Conservation (phyloP, 2,113 vertebrate genomes). For the Phasianus colchicus region DNA sequence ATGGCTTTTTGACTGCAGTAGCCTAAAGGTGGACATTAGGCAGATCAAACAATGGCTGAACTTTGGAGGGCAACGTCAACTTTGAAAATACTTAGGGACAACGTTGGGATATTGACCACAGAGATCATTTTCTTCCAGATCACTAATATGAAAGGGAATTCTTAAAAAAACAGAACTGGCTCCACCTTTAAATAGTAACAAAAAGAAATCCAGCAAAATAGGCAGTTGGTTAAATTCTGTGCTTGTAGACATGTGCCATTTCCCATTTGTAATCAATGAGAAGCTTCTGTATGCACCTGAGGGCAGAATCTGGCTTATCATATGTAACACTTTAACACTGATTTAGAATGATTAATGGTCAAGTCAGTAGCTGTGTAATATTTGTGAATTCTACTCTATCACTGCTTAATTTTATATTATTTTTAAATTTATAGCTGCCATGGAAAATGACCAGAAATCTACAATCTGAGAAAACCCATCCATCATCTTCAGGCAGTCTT, state of each 20-base stretch:
- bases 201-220: background rate
- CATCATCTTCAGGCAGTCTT: slow-evolving; percentile 78
- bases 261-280: slow-evolving; percentile 19
- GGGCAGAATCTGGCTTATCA: slow-evolving; percentile 42
- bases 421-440: slow-evolving; percentile 81
- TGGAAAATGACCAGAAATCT: slow-evolving; percentile 89
- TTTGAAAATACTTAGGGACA: background rate
- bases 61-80: background rate
- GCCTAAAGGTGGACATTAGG: background rate
- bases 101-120: background rate
- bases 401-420: slow-evolving; percentile 50
- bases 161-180: background rate
- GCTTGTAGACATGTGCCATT: background rate
- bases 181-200: background rate
- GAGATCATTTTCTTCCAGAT: background rate
- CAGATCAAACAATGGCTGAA: background rate
- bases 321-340: slow-evolving; percentile 29
- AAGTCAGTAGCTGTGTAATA: slow-evolving; percentile 24
- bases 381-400: slow-evolving; percentile 44
- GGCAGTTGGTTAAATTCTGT: slow-evolving; percentile 7
- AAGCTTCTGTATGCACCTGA: background rate
- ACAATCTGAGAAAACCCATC: slow-evolving; percentile 84
- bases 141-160: background rate
- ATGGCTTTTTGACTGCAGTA: background rate
- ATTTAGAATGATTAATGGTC: slow-evolving; percentile 62